phyloP scores from a whole-genome alignment of 2,888 invertebrate genomes.

The Lasioglossum morio region DNA sequence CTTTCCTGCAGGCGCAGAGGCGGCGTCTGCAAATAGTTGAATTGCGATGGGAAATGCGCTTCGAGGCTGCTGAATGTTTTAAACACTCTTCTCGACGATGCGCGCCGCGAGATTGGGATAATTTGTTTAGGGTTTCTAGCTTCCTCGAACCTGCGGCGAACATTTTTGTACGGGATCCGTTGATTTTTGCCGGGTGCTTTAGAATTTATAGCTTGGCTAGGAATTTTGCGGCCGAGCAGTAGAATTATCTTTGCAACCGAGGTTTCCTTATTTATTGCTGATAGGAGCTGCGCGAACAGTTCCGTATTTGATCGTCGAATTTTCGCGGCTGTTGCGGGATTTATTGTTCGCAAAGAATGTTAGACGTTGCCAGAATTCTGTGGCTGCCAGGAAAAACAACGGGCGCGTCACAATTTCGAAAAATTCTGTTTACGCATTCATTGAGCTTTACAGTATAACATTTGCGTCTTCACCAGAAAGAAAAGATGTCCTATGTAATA shows the following conservation, averaged over 20 bases:
- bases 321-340: neutral
- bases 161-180: neutral
- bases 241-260: neutral
- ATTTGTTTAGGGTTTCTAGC: neutral
- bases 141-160: neutral
- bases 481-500: too few relatives aligned
- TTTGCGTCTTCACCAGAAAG: too few relatives aligned
- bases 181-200: neutral
- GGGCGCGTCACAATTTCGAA: too few relatives aligned
- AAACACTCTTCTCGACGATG: neutral
- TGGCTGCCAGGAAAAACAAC: too few relatives aligned
- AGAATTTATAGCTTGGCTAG: neutral
- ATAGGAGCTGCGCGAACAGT: neutral
- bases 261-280: neutral
- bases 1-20: neutral
- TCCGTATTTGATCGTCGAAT: neutral
- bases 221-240: neutral
- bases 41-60: constrained; percentile 1
- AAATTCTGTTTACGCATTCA: too few relatives aligned
- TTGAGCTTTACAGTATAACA: too few relatives aligned
- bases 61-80: constrained; percentile 2
- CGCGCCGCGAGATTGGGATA: neutral
- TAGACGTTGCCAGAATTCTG: neutral
- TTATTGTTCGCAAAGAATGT: neutral
- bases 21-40: constrained; percentile 28